Percentiles rank a stretch among this genome's conserved stretches.
phyloP scores from a whole-genome alignment of 2,888 invertebrate species.

The Strigamia transsilvanica region DNA sequence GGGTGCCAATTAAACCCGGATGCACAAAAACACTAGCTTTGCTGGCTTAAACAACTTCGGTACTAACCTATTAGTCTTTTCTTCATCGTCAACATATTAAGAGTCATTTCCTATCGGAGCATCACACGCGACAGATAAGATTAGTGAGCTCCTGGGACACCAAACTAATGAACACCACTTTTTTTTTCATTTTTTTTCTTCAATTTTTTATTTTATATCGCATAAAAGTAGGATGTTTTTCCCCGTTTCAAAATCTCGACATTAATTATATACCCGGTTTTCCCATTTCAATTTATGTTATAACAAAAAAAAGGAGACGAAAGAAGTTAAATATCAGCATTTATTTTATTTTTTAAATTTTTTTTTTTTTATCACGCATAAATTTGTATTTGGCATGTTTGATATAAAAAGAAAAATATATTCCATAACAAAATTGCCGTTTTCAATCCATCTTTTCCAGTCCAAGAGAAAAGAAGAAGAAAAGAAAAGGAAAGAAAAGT shows the following conservation, averaged over 20 bases:
- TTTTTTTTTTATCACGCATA: background rate
- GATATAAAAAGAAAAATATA: constrained; percentile 25
- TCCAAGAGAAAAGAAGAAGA: constrained; percentile 34
- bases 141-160: constrained; percentile 29
- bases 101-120: constrained; percentile 43
- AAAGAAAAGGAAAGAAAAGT: constrained; percentile 22
- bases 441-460: constrained; percentile 50
- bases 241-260: background rate
- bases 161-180: background rate
- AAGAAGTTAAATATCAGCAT: background rate
- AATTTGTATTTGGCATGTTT: background rate
- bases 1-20: constrained; percentile 19
- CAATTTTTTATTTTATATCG: background rate
- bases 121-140: constrained; percentile 41
- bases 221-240: background rate
- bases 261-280: background rate
- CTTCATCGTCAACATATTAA: constrained; percentile 35
- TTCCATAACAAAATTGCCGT: constrained; percentile 40
- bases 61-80: constrained; percentile 43
- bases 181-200: background rate
- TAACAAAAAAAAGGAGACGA: background rate
- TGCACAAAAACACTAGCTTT: background rate
- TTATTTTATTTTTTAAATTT: background rate
- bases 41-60: background rate
- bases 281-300: background rate